These are phyloP conservation scores for Deladenus siricidicola DNA, from an alignment of 2,888 invertebrate species.

Conservation along the genomic window DNA sequence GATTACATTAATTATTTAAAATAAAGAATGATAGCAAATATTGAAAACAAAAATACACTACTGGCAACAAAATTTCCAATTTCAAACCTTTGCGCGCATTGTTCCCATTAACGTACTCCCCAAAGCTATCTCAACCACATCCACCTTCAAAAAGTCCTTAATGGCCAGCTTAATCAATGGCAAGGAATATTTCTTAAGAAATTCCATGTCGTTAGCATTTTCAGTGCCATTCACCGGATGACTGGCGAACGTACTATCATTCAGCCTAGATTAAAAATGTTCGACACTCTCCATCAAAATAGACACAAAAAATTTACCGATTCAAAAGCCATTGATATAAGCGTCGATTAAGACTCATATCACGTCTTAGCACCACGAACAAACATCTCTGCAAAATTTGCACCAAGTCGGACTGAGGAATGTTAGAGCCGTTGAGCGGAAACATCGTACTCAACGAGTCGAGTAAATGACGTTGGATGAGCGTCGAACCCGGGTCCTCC, in stretches of 20 bases:
- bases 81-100: background rate
- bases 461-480: constrained; percentile 76
- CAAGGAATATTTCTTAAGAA: constrained; percentile 31
- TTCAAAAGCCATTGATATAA: constrained; percentile 70
- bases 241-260: constrained; percentile 17
- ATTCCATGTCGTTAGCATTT: constrained; percentile 28
- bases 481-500: constrained; percentile 54
- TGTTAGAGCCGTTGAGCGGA: constrained; percentile 68
- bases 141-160: constrained; percentile 29
- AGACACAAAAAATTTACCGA: constrained; percentile 21
- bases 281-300: background rate
- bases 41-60: constrained; percentile 6
- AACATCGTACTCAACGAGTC: constrained; percentile 75
- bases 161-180: constrained; percentile 30
- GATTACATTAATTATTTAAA: background rate
- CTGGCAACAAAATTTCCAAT: too few relatives aligned
- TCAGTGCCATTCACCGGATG: constrained; percentile 31
- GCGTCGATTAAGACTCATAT: constrained; percentile 79
- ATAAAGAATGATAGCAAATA: background rate
- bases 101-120: background rate
- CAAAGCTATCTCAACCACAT: constrained; percentile 38
- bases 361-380: constrained; percentile 67
- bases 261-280: constrained; percentile 19
- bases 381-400: constrained; percentile 55
- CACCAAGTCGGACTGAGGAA: constrained; percentile 40